Evolutionary conservation across 2,797 vertebrate genomes (phyloP).

Genomic region (Chelmon rostratus): DNA sequence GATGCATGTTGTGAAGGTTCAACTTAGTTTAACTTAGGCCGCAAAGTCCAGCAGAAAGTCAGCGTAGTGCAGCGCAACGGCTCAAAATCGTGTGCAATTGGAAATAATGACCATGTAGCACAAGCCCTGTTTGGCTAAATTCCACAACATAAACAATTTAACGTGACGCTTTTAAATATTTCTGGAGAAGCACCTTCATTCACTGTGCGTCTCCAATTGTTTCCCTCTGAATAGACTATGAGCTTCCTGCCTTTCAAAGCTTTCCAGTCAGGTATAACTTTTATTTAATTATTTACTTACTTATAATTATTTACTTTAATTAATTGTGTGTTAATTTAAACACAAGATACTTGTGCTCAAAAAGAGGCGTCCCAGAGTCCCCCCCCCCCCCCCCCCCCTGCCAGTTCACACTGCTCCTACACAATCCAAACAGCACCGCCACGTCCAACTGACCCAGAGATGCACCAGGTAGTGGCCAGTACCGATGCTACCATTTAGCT

Average conservation of each 20-base stretch:
- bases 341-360: no score
- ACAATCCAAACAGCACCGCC: no score
- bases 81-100: neutral
- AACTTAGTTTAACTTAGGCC: no score
- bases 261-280: slow-evolving; percentile 20
- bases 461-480: no score
- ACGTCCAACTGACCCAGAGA: no score
- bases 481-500: no score
- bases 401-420: no score
- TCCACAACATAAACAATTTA: neutral
- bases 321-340: no score
- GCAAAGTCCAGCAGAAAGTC: slow-evolving; percentile 4
- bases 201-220: neutral
- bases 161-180: slow-evolving; percentile 7
- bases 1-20: no score
- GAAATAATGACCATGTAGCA: neutral
- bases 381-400: no score
- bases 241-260: neutral
- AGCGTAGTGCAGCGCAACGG: neutral
- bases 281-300: slow-evolving; percentile 37
- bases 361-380: no score
- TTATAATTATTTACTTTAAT: no score
- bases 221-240: neutral
- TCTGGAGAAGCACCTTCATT: neutral
- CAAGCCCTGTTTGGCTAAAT: neutral